Evolutionary conservation across 2,113 vertebrate species (phyloP).

Genomic region (Sceloporus undulatus): DNA sequence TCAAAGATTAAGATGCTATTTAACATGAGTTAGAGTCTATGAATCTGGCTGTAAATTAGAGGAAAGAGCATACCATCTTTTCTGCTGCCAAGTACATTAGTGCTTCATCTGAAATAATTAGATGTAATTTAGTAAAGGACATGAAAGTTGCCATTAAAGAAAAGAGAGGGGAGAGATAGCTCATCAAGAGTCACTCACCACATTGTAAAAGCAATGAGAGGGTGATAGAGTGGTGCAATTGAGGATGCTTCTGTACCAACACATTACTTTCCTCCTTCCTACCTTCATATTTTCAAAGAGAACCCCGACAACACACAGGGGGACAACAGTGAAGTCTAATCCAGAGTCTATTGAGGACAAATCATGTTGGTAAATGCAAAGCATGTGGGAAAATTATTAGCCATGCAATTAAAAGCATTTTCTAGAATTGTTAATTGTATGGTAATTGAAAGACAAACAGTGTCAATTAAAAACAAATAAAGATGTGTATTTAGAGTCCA

Average conservation of each 20-base stretch:
- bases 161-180: constrained; percentile 6
- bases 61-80: constrained; percentile 26
- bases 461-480: constrained; percentile 72
- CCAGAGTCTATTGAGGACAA: constrained; percentile 29
- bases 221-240: neutral
- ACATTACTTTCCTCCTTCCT: constrained; percentile 2
- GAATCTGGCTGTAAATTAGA: constrained; percentile 34
- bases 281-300: constrained; percentile 28
- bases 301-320: neutral
- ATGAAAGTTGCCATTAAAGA: constrained; percentile 40
- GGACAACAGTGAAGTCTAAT: neutral
- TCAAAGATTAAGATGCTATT: constrained; percentile 18
- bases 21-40: constrained; percentile 16
- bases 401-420: constrained; percentile 71
- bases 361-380: constrained; percentile 51
- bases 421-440: constrained; percentile 74
- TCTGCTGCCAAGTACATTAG: constrained; percentile 27
- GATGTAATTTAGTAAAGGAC: constrained; percentile 43
- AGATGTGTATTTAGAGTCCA: constrained; percentile 71
- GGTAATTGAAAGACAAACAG: constrained; percentile 77
- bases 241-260: constrained; percentile 29
- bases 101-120: constrained; percentile 39
- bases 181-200: constrained; percentile 3
- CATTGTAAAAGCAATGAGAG: constrained; percentile 20
- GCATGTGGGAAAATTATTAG: constrained; percentile 58